Evolutionary conservation across 2,113 vertebrate genomes (phyloP), one percentile per base, ranked within the genome.

Genomic region (Chinchilla lanigera): DNA sequence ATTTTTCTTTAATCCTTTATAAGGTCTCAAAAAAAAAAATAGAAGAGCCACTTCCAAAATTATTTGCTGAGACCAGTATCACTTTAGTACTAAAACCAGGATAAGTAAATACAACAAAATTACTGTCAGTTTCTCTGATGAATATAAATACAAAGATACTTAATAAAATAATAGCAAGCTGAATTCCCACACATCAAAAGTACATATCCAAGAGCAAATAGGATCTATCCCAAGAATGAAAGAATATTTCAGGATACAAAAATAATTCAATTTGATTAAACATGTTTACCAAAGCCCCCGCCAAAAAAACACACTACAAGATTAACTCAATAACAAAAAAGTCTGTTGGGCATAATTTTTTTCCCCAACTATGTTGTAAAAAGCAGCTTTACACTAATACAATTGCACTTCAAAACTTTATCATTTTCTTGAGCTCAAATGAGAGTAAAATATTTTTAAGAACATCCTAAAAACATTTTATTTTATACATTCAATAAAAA

Each of bases 401-500:
- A 82, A 89, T 41, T 3, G 7, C 38, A 69, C 73, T 91, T 73
- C 65, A 44, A 75, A 77, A 63, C 20, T 35, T 80, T 88, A 71
- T 96, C 38, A 60, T 75, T 73, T 91, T 30, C 17, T 65, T 83
- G 61, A 19, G n/a, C n/a, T 80, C 50, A 80, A 71, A 92, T 26
- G 44, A 94, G 28, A 86, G n/a, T 56, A 33, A 95, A 86, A 54
- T 3, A 82, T 33, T 91, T 91, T 69, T 82, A 81, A 80, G 30
- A 81, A 89, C 73, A 84, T 26, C 89, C 38, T 30, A 41, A 90
- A 90, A 44, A 71, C 19, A 88, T 85, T 77, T 8, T 60, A 22
- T 54, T 88, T 85, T 82, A 88, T 61, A 67, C 58, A 83, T 41
- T 63, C 65, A 80, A 90, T 90, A 84, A 92, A 69, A 78, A 22